Percentiles rank a stretch among this genome's conserved stretches.
Evolutionary conservation across 2,113 vertebrate species (phyloP).

Genomic region (Boleophthalmus pectinirostris): DNA sequence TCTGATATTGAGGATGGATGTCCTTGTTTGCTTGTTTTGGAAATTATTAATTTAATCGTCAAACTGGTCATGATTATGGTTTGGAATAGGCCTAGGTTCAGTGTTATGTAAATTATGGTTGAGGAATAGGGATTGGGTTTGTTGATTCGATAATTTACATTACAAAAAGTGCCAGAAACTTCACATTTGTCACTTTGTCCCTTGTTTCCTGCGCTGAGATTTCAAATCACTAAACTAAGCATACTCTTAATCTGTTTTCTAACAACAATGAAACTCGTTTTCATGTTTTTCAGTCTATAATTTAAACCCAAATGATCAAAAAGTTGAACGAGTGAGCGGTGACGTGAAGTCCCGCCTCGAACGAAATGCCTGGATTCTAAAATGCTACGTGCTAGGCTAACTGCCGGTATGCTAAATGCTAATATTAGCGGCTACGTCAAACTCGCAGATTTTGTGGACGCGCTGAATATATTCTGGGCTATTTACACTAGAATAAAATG

Average conservation of each 20-base stretch:
- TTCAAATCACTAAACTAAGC: neutral
- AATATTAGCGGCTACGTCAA: constrained; percentile 15
- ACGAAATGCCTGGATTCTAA: neutral
- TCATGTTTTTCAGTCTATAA: neutral
- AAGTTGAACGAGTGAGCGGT: too few species aligned
- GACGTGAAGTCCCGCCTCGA: neutral
- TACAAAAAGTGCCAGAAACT: neutral
- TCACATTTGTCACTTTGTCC: too few species aligned
- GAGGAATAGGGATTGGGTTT: too few species aligned
- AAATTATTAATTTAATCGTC: too few species aligned
- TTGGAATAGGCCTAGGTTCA: too few species aligned
- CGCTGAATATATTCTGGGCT: neutral
- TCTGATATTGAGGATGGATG: neutral
- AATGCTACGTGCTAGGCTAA: constrained; percentile 28
- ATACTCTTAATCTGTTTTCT: neutral
- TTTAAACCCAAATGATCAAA: neutral
- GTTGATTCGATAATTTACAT: neutral
- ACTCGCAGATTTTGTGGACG: neutral
- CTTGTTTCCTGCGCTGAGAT: neutral
- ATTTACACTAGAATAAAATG: neutral
- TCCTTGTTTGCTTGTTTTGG: too few species aligned
- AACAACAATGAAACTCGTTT: neutral
- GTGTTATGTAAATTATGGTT: too few species aligned
- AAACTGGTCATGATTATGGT: too few species aligned
- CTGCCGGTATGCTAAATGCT: constrained; percentile 50